Conservation (phyloP, 2,888 invertebrate species). For the Parnassius smintheus region DNA sequence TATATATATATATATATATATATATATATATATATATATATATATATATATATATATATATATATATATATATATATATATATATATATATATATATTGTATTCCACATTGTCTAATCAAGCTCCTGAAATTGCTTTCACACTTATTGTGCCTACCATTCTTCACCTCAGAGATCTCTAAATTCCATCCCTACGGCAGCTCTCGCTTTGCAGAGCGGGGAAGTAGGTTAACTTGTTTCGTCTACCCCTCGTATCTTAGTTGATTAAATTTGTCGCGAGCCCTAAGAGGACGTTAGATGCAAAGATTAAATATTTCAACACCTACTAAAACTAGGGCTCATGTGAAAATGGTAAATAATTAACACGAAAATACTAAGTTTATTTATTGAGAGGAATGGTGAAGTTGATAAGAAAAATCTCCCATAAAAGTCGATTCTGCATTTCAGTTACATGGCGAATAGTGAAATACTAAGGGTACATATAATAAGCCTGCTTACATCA, state of each 20-base stretch:
- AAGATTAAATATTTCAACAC: constrained; percentile 20
- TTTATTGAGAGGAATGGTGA: too few species aligned
- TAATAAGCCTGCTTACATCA: too few species aligned
- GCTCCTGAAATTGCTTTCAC: constrained; percentile 2
- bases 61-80: too few species aligned
- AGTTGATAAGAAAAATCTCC: too few species aligned
- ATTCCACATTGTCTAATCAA: constrained; percentile 12
- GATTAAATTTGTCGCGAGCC: constrained; percentile 23
- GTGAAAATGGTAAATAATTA: background rate
- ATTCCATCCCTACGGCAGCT: constrained; percentile 8
- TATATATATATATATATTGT: background rate
- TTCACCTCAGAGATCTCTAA: constrained; percentile 8
- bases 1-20: too few species aligned
- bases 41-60: too few species aligned
- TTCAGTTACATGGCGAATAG: too few species aligned
- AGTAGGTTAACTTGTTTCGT: constrained; percentile 25
- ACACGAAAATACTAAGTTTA: too few species aligned
- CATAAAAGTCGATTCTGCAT: too few species aligned
- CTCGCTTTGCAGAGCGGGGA: constrained; percentile 15
- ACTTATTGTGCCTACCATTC: constrained; percentile 7
- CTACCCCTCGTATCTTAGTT: constrained; percentile 21
- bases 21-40: too few species aligned
- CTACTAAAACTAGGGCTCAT: background rate
- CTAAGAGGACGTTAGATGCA: constrained; percentile 5
- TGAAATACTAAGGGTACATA: too few species aligned